A percentile compares a stretch with the other conserved stretches of the same genome.
Evolutionary conservation across 2,888 invertebrate species (phyloP).

Genomic region (Leucophenga maculata): DNA sequence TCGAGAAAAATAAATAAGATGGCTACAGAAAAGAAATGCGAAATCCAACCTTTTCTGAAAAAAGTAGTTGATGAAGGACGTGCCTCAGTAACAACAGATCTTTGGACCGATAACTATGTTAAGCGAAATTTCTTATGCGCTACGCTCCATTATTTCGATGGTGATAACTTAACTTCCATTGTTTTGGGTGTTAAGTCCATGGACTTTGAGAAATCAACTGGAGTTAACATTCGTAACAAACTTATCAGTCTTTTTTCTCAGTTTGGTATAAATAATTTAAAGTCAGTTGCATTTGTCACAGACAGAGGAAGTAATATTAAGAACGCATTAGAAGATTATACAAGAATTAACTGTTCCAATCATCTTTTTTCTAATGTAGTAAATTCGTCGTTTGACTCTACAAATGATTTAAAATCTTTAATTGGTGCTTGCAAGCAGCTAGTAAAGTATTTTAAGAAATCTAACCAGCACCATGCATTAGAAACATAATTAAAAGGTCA

Average conservation of each 20-base stretch:
- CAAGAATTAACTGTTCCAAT: slow-evolving; percentile 26
- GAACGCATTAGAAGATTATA: slow-evolving; percentile 14
- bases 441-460: slow-evolving; percentile 36
- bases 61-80: slow-evolving; percentile 29
- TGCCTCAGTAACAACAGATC: slow-evolving; percentile 31
- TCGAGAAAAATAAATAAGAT: slow-evolving; percentile 30
- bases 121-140: slow-evolving; percentile 29
- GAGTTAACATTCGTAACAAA: slow-evolving; percentile 31
- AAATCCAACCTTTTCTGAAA: slow-evolving; percentile 14
- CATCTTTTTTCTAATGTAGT: slow-evolving; percentile 31
- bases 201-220: slow-evolving; percentile 33
- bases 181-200: slow-evolving; percentile 32
- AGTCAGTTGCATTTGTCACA: slow-evolving; percentile 31
- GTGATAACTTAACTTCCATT: slow-evolving; percentile 25
- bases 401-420: slow-evolving; percentile 25
- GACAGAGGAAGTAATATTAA: slow-evolving; percentile 25
- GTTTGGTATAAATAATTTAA: slow-evolving; percentile 34
- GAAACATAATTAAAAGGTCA: slow-evolving; percentile 33
- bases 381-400: slow-evolving; percentile 27
- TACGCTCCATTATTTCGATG: slow-evolving; percentile 35
- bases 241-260: slow-evolving; percentile 28
- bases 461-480: slow-evolving; percentile 29
- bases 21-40: slow-evolving; percentile 1
- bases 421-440: slow-evolving; percentile 31
- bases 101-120: slow-evolving; percentile 33